phyloP scores from a whole-genome alignment of 2,888 invertebrate species.

The Gari tellinella region DNA sequence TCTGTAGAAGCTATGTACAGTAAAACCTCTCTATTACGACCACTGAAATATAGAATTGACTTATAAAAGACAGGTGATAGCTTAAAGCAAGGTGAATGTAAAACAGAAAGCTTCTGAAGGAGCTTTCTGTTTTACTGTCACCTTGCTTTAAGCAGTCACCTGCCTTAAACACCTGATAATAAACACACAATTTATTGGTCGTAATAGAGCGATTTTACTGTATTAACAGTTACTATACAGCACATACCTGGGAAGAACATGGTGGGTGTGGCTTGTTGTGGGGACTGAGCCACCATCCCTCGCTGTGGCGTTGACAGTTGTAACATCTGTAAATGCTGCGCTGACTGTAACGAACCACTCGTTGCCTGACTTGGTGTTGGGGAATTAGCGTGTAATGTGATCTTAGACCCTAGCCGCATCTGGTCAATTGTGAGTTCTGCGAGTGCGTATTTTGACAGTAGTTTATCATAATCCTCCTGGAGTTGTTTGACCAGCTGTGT shows the following conservation, averaged over 20 bases:
- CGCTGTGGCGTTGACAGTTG: slow-evolving; percentile 62
- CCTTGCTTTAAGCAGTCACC: too few relatives aligned
- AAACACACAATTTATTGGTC: too few relatives aligned
- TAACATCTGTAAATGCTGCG: slow-evolving; percentile 69
- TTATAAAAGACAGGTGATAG: too few relatives aligned
- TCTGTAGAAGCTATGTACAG: too few relatives aligned
- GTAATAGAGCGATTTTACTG: too few relatives aligned
- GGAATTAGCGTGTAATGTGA: slow-evolving; percentile 78
- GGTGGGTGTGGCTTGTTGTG: slow-evolving; percentile 52
- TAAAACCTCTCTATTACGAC: too few relatives aligned
- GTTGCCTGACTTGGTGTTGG: slow-evolving; percentile 77
- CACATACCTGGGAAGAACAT: slow-evolving; percentile 56
- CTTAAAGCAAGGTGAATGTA: too few relatives aligned
- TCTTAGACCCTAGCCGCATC: slow-evolving; percentile 81
- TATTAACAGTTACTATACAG: too few relatives aligned
- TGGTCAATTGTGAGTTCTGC: slow-evolving; percentile 84
- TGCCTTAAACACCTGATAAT: too few relatives aligned
- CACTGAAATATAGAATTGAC: too few relatives aligned
- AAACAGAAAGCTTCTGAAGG: too few relatives aligned
- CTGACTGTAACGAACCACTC: slow-evolving; percentile 64
- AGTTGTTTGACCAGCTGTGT: slow-evolving; percentile 80
- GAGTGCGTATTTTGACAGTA: slow-evolving; percentile 83
- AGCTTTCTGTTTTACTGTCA: too few relatives aligned
- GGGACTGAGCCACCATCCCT: slow-evolving; percentile 64
- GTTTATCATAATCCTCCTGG: slow-evolving; percentile 81